Evolutionary conservation across 2,797 vertebrate genomes (phyloP).

Genomic region (Uromys caudimaculatus): DNA sequence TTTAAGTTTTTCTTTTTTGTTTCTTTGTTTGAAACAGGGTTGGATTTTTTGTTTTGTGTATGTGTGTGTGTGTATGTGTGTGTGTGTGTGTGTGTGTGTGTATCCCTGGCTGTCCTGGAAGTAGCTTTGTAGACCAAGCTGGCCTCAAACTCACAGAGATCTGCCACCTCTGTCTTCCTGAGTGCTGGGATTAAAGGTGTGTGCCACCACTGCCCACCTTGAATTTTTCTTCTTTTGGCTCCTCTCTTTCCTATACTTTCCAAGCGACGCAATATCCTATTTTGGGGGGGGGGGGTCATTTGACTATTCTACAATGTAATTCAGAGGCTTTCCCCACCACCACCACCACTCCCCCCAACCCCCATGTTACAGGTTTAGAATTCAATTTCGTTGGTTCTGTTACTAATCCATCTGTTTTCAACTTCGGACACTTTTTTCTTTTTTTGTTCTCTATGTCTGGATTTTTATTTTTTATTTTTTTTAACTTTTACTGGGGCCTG

Average conservation of each 20-base stretch:
- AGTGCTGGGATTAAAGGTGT: not conserved
- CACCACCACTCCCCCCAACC: no score
- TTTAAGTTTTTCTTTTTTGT: not conserved
- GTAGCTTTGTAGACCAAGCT: not conserved
- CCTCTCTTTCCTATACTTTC: not conserved
- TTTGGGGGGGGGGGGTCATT: not conserved
- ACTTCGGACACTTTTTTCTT: not conserved
- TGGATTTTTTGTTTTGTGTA: not conserved
- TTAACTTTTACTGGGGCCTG: no score
- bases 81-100: not conserved
- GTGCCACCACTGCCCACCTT: not conserved
- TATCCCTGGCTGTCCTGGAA: not conserved
- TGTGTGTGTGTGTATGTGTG: no score
- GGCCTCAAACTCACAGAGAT: not conserved
- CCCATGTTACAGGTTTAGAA: not conserved
- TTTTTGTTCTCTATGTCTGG: not conserved
- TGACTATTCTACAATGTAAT: not conserved
- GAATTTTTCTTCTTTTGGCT: not conserved
- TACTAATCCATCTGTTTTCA: constrained; percentile 4
- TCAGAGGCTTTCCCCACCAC: not conserved
- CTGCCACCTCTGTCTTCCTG: not conserved
- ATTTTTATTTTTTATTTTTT: not conserved
- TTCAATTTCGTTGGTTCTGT: not conserved
- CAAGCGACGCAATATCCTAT: not conserved
- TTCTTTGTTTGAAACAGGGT: not conserved